Percentiles rank a stretch among this genome's conserved stretches.
Conservation (phyloP, 2,888 invertebrate species). For the Heliconius sara region DNA sequence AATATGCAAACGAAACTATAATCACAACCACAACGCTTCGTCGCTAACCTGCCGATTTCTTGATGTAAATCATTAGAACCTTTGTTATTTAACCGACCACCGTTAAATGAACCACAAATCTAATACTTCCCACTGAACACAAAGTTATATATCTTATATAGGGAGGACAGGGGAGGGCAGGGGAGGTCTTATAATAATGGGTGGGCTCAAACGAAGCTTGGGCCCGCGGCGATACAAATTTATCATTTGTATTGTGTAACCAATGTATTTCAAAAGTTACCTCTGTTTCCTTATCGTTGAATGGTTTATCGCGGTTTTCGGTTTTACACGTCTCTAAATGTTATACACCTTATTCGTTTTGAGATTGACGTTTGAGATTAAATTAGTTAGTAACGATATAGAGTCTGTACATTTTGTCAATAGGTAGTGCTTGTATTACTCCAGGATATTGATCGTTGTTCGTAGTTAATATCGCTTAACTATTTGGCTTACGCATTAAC, state of each 20-base stretch:
- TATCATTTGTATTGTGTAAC: conserved; percentile 74
- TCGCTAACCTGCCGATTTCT: conserved; percentile 81
- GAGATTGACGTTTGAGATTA: conserved; percentile 9
- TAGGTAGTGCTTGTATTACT: background rate
- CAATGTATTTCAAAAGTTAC: conserved; percentile 62
- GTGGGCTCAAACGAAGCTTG: conserved; percentile 59
- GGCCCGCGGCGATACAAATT: conserved; percentile 73
- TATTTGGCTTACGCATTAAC: too few species aligned
- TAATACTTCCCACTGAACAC: conserved; percentile 50
- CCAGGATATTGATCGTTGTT: background rate
- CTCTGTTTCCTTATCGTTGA: conserved; percentile 47
- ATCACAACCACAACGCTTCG: conserved; percentile 81
- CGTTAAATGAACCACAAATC: conserved; percentile 57
- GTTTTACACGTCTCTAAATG: conserved; percentile 38
- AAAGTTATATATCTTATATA: conserved; percentile 43
- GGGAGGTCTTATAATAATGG: conserved; percentile 55
- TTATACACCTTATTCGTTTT: conserved; percentile 22
- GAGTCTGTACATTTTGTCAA: background rate
- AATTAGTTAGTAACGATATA: conserved; percentile 12
- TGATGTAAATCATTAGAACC: conserved; percentile 75
- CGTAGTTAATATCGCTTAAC: too few species aligned
- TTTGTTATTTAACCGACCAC: conserved; percentile 69
- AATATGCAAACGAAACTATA: conserved; percentile 82
- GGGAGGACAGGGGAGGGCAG: conserved; percentile 51
- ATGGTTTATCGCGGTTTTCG: conserved; percentile 37